Conservation (phyloP, 2,113 vertebrate species). For the Gila orcuttii region DNA sequence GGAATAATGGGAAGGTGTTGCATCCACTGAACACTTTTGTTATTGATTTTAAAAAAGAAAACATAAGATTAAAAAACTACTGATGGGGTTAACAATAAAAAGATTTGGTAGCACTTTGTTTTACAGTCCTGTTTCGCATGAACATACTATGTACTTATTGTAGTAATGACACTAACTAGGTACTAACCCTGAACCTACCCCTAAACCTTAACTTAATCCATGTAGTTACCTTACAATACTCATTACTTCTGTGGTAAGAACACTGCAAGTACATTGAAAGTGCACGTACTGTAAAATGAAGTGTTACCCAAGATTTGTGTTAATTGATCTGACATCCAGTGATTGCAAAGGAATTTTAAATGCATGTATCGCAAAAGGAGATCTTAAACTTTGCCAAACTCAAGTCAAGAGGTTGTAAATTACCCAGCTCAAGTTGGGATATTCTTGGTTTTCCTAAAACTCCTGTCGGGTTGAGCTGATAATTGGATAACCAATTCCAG, state of each 20-base stretch:
- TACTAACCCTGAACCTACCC: too few species aligned
- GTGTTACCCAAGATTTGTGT: not conserved
- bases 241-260: too few species aligned
- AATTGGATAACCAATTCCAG: conserved; percentile 4
- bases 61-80: not conserved
- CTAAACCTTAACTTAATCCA: too few species aligned
- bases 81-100: not conserved
- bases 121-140: too few species aligned
- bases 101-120: not conserved
- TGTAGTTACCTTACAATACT: too few species aligned
- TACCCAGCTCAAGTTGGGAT: not conserved
- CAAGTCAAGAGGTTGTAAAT: not conserved
- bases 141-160: too few species aligned
- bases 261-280: too few species aligned
- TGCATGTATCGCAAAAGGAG: not conserved
- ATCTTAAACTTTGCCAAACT: too few species aligned
- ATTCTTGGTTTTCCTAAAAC: not conserved
- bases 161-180: too few species aligned
- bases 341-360: not conserved
- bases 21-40: not conserved
- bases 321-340: not conserved
- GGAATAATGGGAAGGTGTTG: not conserved
- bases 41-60: not conserved
- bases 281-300: too few species aligned
- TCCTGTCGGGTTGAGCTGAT: not conserved